Evolutionary conservation across 2,113 vertebrate species (phyloP).

Genomic region (Peromyscus californicus): DNA sequence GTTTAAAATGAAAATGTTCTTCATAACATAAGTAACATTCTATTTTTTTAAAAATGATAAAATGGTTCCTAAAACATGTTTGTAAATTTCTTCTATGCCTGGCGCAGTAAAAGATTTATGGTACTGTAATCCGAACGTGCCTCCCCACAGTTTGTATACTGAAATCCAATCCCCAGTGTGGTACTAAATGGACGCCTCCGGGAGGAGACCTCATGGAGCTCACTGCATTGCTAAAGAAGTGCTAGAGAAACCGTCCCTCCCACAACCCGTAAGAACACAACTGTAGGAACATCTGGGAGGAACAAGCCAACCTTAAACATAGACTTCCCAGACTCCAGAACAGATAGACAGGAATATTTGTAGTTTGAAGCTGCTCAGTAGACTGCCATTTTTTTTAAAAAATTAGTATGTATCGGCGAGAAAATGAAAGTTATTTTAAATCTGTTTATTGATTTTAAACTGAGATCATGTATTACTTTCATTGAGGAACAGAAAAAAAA

Average conservation of each 20-base stretch:
- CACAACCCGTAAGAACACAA: not conserved
- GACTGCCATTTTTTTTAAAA: not conserved
- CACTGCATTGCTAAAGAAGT: not conserved
- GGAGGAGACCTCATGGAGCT: not conserved
- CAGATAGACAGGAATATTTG: not conserved
- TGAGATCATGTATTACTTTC: not conserved
- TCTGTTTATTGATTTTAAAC: not conserved
- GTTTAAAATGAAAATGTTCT: not conserved
- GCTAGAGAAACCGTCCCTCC: too few species aligned
- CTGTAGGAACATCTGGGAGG: too few species aligned
- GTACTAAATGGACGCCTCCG: not conserved
- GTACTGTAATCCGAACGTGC: not conserved
- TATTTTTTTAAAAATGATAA: not conserved
- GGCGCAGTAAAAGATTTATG: not conserved
- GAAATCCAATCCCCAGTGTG: not conserved
- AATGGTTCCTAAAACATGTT: not conserved
- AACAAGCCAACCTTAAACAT: not conserved
- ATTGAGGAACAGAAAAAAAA: not conserved
- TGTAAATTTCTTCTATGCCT: not conserved
- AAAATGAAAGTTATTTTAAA: not conserved
- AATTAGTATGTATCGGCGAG: not conserved
- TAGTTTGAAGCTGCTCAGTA: not conserved
- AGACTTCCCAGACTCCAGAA: not conserved
- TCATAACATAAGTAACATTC: not conserved
- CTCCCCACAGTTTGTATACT: too few species aligned